A percentile compares a stretch with the other conserved stretches of the same genome.
phyloP scores from a whole-genome alignment of 1,140 invertebrate genomes.

The Drosophila sturtevanti region DNA sequence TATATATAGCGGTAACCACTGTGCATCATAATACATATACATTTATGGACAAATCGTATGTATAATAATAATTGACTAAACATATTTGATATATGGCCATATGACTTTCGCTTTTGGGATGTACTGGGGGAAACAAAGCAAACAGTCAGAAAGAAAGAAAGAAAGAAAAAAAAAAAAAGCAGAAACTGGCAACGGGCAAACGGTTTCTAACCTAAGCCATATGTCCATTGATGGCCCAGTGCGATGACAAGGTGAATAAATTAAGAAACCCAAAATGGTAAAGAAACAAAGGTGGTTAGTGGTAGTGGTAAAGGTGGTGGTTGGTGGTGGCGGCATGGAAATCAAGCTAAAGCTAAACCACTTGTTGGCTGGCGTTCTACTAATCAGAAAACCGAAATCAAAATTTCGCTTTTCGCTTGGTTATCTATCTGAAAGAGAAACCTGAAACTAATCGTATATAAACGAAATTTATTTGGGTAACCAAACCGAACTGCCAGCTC shows the following conservation, averaged over 20 bases:
- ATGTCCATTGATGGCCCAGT: constrained; percentile 49
- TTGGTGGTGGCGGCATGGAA: constrained; percentile 7
- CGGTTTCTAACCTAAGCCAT: constrained; percentile 51
- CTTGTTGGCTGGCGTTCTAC: constrained; percentile 63
- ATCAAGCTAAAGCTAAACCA: constrained; percentile 21
- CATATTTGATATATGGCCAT: constrained; percentile 68
- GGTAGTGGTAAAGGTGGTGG: neutral
- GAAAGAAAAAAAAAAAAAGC: neutral
- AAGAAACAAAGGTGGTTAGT: constrained; percentile 30
- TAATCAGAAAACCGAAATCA: constrained; percentile 77
- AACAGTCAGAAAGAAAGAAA: constrained; percentile 29
- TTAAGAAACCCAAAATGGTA: constrained; percentile 53
- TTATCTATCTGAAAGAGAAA: constrained; percentile 67
- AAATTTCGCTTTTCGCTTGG: constrained; percentile 76
- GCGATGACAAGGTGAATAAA: constrained; percentile 73
- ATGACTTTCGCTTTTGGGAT: constrained; percentile 69
- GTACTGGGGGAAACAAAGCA: constrained; percentile 33
- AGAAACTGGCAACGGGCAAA: constrained; percentile 20
- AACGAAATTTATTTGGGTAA: constrained; percentile 74
- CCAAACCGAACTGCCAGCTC: constrained; percentile 57
- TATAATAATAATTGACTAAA: constrained; percentile 41
- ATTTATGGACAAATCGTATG: constrained; percentile 5
- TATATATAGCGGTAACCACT: neutral
- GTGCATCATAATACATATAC: constrained; percentile 50
- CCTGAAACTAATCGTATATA: constrained; percentile 73